Percentiles rank a stretch among this genome's conserved stretches.
Conservation (phyloP, 2,888 invertebrate genomes). For the Trypoxylon attenuatum region DNA sequence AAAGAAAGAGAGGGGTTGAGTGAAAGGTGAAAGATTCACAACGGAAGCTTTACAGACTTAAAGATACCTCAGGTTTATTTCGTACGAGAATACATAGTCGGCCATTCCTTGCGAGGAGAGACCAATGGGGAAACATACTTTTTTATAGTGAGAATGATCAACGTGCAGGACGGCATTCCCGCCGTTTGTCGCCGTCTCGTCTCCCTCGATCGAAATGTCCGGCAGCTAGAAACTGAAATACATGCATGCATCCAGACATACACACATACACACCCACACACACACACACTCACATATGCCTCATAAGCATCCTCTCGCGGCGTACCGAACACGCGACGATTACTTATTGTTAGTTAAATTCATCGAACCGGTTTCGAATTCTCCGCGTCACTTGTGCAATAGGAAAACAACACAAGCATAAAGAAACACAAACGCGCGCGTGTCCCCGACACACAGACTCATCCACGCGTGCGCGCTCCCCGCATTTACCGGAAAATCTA, state of each 20-base stretch:
- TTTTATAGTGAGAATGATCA: neutral
- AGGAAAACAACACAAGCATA: neutral
- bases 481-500: too few species aligned
- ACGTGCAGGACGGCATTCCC: neutral
- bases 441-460: slow-evolving; percentile 8
- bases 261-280: too few species aligned
- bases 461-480: too few species aligned
- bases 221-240: slow-evolving; percentile 40
- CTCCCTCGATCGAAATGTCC: slow-evolving; percentile 31
- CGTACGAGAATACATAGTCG: slow-evolving; percentile 34
- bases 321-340: slow-evolving; percentile 41
- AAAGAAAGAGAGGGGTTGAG: neutral
- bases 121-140: neutral
- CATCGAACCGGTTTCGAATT: slow-evolving; percentile 34
- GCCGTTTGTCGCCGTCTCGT: neutral
- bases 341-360: slow-evolving; percentile 46
- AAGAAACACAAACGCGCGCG: slow-evolving; percentile 20
- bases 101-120: slow-evolving; percentile 27
- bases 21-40: slow-evolving; percentile 40
- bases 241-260: too few species aligned
- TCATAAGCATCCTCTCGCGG: slow-evolving; percentile 46
- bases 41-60: slow-evolving; percentile 59
- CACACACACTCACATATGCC: too few species aligned
- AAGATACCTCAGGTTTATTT: slow-evolving; percentile 58
- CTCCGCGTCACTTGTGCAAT: slow-evolving; percentile 18